Evolutionary conservation across 2,888 invertebrate species (phyloP).

Genomic region (Gastrophysa polygoni): DNA sequence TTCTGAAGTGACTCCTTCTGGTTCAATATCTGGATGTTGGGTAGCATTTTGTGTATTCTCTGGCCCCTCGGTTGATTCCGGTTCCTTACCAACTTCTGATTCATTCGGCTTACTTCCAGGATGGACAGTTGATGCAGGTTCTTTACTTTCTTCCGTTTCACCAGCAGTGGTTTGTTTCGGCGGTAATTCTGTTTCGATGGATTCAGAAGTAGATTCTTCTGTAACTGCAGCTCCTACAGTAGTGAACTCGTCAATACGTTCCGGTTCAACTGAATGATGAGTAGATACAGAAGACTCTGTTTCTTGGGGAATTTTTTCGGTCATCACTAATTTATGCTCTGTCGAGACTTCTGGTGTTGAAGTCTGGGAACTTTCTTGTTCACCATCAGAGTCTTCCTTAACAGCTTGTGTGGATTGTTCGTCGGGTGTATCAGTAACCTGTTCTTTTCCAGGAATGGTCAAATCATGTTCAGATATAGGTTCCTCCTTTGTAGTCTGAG

Average conservation of each 20-base stretch:
- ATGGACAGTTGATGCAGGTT: no score
- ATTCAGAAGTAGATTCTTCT: not conserved
- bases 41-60: no score
- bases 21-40: no score
- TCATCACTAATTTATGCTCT: not conserved
- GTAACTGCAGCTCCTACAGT: not conserved
- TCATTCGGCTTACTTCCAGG: no score
- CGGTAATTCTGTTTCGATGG: not conserved
- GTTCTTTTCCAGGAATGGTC: not conserved
- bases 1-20: no score
- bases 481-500: not conserved
- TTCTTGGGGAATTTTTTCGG: not conserved
- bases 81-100: no score
- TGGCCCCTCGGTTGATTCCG: no score
- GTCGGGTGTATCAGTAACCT: not conserved
- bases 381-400: not conserved
- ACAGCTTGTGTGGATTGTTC: not conserved
- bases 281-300: not conserved
- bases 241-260: not conserved
- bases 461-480: not conserved
- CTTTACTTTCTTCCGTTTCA: no score
- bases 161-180: not conserved
- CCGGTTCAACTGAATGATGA: conserved; percentile 12
- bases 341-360: not conserved
- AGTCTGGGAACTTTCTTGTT: not conserved